Base-by-base conservation (phyloP, 2,113 vertebrate genomes). In the Cromileptes altivelis region DNA sequence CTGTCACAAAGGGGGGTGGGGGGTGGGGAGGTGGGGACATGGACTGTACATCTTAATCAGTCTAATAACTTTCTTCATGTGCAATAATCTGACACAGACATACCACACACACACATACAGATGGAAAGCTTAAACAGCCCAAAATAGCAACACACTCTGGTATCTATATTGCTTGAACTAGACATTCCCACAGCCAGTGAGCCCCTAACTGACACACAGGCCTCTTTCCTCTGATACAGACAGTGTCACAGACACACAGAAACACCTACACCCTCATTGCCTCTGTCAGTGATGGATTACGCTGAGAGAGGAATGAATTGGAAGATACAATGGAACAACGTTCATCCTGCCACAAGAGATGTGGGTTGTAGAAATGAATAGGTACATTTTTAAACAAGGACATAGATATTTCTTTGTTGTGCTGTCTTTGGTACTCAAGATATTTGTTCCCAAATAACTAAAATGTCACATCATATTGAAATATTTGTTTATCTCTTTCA, bases 221-320 rank as follows among this genome's bases (percentile, higher is more conserved):
- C 53, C 68, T 50, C 27, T 53, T 62, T 70, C 56, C 49, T 72
- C 19, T 1, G 63, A 71, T 15, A 49, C 64, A 75, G 75, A 84
- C 70, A 8, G 17, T 25, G 80, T 64, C 74, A 68, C 45, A 58
- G 17, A 58, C 37, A 33, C 27, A 50, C 49, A 81, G 70, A 57
- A 60, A 80, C 65, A 63, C 75, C 75, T 19, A 47, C 71, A 57
- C 77, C 69, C 50, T 42, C 45, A 23, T 57, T 83, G 70, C 71
- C 64, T 74, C 57, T 77, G 92, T 87, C 85, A 88, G 78, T 87
- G 90, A 93, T 85, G 81, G 87, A 93, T 93, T 85, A 80, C 10
- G 3, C 84, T 56, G 55, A 81, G 47, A 67, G 70, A 58, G 52
- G 61, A 83, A 85, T 79, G 84, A 89, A 81, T 74, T 77, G 78